Conservation (phyloP, 1,140 invertebrate genomes). For the Drosophila setifemur region DNA sequence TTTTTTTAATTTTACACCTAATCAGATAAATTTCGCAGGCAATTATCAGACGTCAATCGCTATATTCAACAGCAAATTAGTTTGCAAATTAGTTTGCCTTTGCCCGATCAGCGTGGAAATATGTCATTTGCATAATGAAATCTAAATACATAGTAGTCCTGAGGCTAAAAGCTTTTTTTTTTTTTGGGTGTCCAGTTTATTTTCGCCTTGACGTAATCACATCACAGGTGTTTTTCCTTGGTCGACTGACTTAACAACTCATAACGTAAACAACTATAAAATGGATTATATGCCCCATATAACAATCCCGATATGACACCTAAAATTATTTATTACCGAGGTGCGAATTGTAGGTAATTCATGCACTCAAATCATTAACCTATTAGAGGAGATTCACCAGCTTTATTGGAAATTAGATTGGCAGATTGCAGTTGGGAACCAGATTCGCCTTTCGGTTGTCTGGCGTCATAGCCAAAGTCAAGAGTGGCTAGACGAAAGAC, state of each 20-base stretch:
- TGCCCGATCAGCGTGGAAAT: slow-evolving; percentile 26
- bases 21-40: slow-evolving; percentile 34
- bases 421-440: slow-evolving; percentile 2
- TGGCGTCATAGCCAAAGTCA: slow-evolving; percentile 31
- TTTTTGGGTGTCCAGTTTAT: background rate
- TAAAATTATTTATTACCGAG: background rate
- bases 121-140: slow-evolving; percentile 30
- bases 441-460: background rate
- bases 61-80: slow-evolving; percentile 8
- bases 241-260: background rate
- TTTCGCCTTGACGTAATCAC: slow-evolving; percentile 11
- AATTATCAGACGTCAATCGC: slow-evolving; percentile 29
- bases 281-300: background rate
- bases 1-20: slow-evolving; percentile 32
- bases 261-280: background rate
- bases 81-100: too few relatives aligned
- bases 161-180: slow-evolving; percentile 14
- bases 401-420: slow-evolving; percentile 15
- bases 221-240: slow-evolving; percentile 20
- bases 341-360: slow-evolving; percentile 13
- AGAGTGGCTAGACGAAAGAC: slow-evolving; percentile 31
- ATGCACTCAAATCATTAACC: slow-evolving; percentile 4
- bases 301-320: background rate
- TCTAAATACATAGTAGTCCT: background rate
- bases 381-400: slow-evolving; percentile 8